Evolutionary conservation across 2,797 vertebrate genomes (phyloP).

Genomic region (Micrastur ruficollis): DNA sequence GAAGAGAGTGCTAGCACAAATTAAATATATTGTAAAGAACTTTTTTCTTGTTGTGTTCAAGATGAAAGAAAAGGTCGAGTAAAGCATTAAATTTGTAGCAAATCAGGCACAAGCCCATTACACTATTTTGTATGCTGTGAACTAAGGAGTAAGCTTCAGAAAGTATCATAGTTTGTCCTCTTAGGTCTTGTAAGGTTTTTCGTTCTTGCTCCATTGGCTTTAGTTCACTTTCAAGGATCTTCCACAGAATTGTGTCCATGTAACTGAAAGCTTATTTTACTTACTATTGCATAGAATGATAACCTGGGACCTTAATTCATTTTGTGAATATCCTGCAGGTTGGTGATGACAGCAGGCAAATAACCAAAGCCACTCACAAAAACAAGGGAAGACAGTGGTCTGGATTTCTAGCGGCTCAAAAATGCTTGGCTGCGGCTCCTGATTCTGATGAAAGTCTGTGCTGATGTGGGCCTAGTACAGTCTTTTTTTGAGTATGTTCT

Average conservation of each 20-base stretch:
- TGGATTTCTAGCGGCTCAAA: not conserved
- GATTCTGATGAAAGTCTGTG: not conserved
- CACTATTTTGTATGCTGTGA: not conserved
- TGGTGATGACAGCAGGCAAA: not conserved
- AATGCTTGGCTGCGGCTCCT: not conserved
- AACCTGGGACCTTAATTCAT: not conserved
- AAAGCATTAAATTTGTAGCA: not conserved
- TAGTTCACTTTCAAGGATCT: not conserved
- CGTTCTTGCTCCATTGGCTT: not conserved
- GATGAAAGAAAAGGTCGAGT: not conserved
- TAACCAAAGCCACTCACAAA: not conserved
- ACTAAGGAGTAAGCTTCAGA: not conserved
- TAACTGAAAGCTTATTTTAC: not conserved
- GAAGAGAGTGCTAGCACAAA: not conserved
- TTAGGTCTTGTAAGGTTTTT: not conserved
- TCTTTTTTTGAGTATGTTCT: not conserved
- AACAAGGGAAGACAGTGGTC: not conserved
- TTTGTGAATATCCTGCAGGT: not conserved
- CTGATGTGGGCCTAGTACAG: rapidly evolving
- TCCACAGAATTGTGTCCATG: not conserved
- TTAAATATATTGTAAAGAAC: not conserved
- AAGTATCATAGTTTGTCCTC: not conserved
- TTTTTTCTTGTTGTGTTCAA: not conserved
- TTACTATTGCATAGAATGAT: not conserved
- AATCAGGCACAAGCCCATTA: not conserved